Evolutionary conservation across 2,888 invertebrate genomes (phyloP), one percentile per base, ranked within the genome.

Genomic region (Acleris emargana): DNA sequence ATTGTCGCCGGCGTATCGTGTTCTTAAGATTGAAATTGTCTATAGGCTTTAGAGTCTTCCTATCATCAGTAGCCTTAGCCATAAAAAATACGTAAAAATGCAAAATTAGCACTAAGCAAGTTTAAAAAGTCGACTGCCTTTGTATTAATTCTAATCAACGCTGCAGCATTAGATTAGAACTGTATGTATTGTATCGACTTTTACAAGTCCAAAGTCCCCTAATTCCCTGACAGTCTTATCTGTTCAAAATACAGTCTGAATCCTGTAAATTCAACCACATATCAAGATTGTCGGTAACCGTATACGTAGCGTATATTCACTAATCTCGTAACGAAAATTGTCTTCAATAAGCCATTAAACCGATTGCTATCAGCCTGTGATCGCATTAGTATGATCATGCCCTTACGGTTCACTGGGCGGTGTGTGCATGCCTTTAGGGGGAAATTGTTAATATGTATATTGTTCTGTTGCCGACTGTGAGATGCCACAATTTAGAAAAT

Each of bases 301-400:
- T 42, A 17, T 55, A n/a, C 45, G 51, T 43, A 25, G 17, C 53
- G 22, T 38, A 22, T 51, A 50, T 47, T 52, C 52, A 17, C 53
- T 68, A 66, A 70, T 63, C 53, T 66, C 51, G 57, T 58, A 67
- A 68, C 52, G 54, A 61, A 69, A 69, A 69, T 64, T 60, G 68
- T 70, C 67, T 67, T 64, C 69, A 73, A 71, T 71, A 70, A 71
- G 62, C 71, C 76, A 73, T 75, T 73, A 76, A 77, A 76, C 72
- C 69, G 67, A 70, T 70, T 69, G 69, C 68, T 71, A 72, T 70
- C 66, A 72, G 76, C 61, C 72, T 64, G 42, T 69, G 71, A 75
- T 75, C 76, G 75, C 72, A 74, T 80, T 77, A 78, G 74, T 72
- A 73, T 75, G 76, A 77, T 76, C 72, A 69, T 53, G 45, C 58